Percentiles rank a stretch among this genome's conserved stretches.
Conservation (phyloP, 2,113 vertebrate genomes). For the Rhinichthys klamathensis region DNA sequence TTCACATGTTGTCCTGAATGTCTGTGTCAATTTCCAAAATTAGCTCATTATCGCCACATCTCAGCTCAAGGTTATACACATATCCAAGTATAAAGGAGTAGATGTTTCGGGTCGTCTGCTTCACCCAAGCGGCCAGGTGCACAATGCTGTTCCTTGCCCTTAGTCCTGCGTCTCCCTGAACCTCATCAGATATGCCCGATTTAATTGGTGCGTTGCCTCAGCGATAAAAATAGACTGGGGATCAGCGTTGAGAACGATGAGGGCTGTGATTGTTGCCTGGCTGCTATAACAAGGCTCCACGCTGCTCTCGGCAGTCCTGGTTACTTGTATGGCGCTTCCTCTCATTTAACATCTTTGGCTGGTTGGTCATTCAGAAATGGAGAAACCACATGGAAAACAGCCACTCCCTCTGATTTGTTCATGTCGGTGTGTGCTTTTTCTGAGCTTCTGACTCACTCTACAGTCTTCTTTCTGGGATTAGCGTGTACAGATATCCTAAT, state of each 20-base stretch:
- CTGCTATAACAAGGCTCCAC: conserved; percentile 8
- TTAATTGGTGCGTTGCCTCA: conserved; percentile 63
- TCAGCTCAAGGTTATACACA: background rate
- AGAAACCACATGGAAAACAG: background rate
- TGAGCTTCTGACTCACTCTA: background rate
- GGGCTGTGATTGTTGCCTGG: conserved; percentile 23
- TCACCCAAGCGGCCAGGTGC: background rate
- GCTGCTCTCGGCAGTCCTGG: background rate
- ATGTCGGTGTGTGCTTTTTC: background rate
- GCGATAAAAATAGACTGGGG: conserved; percentile 71
- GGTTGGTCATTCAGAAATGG: background rate
- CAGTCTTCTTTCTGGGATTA: conserved; percentile 36
- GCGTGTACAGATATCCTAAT: conserved; percentile 26
- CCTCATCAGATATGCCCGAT: conserved; percentile 52
- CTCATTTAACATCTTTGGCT: conserved; percentile 36
- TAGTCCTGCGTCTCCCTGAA: background rate
- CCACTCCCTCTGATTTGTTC: conserved; percentile 8
- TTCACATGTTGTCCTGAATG: conserved; percentile 26
- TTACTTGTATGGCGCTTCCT: background rate
- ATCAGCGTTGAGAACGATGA: conserved; percentile 50
- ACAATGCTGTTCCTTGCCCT: conserved; percentile 12
- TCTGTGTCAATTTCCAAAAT: background rate
- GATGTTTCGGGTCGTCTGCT: background rate
- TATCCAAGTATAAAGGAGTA: conserved; percentile 5
- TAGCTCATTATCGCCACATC: conserved; percentile 24